phyloP scores from a whole-genome alignment of 2,113 vertebrate genomes.

The Stegostoma tigrinum region DNA sequence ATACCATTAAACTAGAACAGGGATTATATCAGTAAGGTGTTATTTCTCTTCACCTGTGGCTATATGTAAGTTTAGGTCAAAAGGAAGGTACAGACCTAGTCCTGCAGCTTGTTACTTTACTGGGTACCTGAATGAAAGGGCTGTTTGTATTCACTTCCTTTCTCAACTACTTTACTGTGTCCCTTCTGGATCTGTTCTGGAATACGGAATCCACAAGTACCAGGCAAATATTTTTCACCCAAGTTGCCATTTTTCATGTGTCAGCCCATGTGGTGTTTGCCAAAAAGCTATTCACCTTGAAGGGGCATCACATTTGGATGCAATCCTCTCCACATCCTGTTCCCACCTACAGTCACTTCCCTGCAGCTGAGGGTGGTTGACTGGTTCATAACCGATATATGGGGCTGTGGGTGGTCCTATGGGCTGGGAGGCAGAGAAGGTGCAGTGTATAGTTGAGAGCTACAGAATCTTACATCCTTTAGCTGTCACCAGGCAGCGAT shows the following conservation, averaged over 20 bases:
- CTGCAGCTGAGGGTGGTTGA: neutral
- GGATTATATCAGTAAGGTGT: neutral
- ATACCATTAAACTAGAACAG: neutral
- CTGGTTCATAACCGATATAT: neutral
- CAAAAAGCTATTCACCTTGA: neutral
- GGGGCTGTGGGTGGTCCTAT: neutral
- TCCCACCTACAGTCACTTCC: neutral
- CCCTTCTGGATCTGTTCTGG: neutral
- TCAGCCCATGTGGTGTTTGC: neutral
- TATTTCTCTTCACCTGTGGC: neutral
- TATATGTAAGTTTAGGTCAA: neutral
- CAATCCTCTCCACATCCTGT: neutral
- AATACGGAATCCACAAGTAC: neutral
- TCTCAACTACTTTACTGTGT: neutral
- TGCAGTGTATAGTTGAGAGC: neutral
- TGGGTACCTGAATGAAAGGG: neutral
- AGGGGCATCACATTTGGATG: neutral
- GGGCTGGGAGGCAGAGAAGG: neutral
- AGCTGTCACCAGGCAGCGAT: neutral
- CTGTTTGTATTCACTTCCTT: neutral
- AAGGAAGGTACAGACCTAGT: neutral
- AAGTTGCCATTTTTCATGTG: neutral
- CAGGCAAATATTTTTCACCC: neutral
- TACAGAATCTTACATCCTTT: neutral
- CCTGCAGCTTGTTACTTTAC: neutral